These are phyloP conservation scores for Sarcophaga peregrina DNA, from an alignment of 1,140 invertebrate genomes.

Conservation along the genomic window DNA sequence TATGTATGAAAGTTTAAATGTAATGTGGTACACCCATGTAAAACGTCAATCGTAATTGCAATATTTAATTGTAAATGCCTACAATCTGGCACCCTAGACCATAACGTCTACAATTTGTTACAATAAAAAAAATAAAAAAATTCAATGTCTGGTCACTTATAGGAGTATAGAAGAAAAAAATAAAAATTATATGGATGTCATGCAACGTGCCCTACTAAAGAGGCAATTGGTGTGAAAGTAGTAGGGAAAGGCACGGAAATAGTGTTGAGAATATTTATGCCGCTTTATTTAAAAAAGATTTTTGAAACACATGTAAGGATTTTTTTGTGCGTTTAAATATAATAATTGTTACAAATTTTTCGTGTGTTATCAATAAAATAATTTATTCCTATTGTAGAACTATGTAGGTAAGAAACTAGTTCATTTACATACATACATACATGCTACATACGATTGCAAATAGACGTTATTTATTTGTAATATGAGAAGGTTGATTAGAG, in stretches of 20 bases:
- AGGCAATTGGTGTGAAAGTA: neutral
- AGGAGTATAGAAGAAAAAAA: neutral
- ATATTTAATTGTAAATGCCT: no score
- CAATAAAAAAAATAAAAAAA: neutral
- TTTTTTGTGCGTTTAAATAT: neutral
- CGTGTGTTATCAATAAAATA: neutral
- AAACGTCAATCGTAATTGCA: no score
- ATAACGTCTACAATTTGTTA: no score
- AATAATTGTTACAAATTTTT: neutral
- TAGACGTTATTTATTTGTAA: no score
- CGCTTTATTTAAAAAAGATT: neutral
- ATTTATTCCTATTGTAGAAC: neutral
- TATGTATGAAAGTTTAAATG: no score
- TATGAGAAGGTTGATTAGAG: no score
- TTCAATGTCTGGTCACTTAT: neutral
- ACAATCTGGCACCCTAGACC: no score
- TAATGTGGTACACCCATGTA: no score
- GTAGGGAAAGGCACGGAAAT: neutral
- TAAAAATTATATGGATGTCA: neutral
- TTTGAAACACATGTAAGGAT: neutral
- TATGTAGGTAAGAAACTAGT: neutral
- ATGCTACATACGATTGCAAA: no score
- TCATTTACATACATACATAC: neutral
- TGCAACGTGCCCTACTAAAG: neutral
- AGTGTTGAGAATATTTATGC: neutral